Evolutionary conservation across 2,797 vertebrate species (phyloP).

Genomic region (Periophthalmus magnuspinnatus): DNA sequence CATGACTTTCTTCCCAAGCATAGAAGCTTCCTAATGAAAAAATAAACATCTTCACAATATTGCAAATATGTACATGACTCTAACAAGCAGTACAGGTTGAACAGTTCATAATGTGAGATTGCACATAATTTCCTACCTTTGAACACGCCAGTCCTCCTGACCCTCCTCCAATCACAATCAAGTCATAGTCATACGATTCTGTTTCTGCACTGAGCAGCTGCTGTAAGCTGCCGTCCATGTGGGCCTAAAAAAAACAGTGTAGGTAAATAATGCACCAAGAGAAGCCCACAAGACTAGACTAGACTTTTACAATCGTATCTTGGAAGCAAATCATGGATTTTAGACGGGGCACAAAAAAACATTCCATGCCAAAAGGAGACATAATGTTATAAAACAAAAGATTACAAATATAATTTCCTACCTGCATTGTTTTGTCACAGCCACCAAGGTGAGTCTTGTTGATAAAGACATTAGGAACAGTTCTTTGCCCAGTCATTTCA

Average conservation of each 20-base stretch:
- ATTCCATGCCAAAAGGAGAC: neutral
- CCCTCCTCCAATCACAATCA: slow-evolving; percentile 93
- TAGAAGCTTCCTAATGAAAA: slow-evolving; percentile 84
- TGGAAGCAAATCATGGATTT: neutral
- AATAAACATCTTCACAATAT: neutral
- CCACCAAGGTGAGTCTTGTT: slow-evolving; percentile 93
- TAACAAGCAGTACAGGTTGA: neutral
- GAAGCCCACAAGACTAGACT: neutral
- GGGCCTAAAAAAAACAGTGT: slow-evolving; percentile 76
- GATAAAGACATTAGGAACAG: slow-evolving; percentile 93
- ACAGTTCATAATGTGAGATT: neutral
- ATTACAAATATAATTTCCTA: slow-evolving; percentile 49
- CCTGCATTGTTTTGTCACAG: slow-evolving; percentile 89
- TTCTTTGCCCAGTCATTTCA: slow-evolving; percentile 92
- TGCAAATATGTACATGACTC: neutral
- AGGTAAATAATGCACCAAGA: neutral
- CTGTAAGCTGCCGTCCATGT: slow-evolving; percentile 85
- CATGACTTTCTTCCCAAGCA: slow-evolving; percentile 93
- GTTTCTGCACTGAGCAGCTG: slow-evolving; percentile 78
- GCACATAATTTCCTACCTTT: slow-evolving; percentile 79
- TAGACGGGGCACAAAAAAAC: neutral
- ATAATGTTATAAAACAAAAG: neutral
- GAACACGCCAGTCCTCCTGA: slow-evolving; percentile 95
- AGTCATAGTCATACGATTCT: slow-evolving; percentile 88
- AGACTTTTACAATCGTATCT: neutral